Evolutionary conservation across 2,797 vertebrate species (phyloP).

Genomic region (Buphagus erythrorhynchus): DNA sequence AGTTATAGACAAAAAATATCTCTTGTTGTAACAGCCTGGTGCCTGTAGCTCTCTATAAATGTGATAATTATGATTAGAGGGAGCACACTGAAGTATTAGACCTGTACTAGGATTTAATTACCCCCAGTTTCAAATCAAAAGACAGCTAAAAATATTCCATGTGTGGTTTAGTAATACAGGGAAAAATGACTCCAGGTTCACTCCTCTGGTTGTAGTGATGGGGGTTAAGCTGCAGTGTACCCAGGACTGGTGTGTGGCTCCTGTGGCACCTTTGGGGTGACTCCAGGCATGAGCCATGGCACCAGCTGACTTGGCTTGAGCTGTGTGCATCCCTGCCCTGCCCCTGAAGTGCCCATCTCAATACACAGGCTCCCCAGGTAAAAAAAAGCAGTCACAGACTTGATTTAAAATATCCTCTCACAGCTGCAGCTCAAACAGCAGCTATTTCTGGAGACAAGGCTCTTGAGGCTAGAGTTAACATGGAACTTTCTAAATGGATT

Average conservation of each 20-base stretch:
- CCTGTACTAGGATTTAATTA: background rate
- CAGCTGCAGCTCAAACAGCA: background rate
- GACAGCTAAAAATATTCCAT: background rate
- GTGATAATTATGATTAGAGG: background rate
- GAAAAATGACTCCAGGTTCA: background rate
- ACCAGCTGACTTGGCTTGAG: background rate
- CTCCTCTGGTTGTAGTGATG: background rate
- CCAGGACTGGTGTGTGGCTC: background rate
- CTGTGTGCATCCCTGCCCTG: background rate
- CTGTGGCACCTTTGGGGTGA: background rate
- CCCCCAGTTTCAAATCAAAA: conserved; percentile 17
- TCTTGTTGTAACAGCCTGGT: background rate
- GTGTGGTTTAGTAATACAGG: background rate
- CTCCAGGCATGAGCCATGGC: background rate
- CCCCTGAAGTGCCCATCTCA: background rate
- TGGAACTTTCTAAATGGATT: conserved; percentile 12
- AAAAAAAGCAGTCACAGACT: background rate
- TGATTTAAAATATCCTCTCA: background rate
- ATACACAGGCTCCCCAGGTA: background rate
- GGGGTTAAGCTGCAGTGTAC: background rate
- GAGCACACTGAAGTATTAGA: background rate
- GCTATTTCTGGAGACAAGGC: conserved; percentile 3
- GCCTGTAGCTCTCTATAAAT: background rate
- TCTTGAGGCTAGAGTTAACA: background rate
- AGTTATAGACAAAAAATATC: background rate